Percentiles rank a stretch among this genome's conserved stretches.
Evolutionary conservation across 2,113 vertebrate species (phyloP).

Genomic region (Ptychochromis oligacanthus): DNA sequence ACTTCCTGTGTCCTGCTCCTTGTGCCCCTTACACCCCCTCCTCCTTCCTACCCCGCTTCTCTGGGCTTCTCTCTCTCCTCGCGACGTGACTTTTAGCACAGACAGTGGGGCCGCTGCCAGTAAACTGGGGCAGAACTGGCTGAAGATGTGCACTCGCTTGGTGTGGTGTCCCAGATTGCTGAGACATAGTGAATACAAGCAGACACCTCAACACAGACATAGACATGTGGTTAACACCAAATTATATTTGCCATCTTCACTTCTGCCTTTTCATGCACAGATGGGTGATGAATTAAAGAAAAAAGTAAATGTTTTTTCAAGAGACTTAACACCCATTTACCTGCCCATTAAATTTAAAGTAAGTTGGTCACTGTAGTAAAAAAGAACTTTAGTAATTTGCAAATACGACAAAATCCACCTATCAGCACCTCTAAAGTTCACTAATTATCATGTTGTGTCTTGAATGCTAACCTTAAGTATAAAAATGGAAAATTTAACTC

Average conservation of each 20-base stretch:
- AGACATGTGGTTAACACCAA: neutral
- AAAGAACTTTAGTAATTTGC: neutral
- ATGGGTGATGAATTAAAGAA: neutral
- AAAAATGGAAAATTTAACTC: neutral
- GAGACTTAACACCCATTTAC: neutral
- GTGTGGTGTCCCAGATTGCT: conserved; percentile 36
- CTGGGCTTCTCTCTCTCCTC: conserved; percentile 68
- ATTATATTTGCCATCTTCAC: neutral
- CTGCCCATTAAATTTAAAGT: neutral
- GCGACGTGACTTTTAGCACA: conserved; percentile 85
- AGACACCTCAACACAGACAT: neutral
- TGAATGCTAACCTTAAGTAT: neutral
- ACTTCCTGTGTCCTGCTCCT: conserved; percentile 84
- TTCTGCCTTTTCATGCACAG: neutral
- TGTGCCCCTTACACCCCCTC: conserved; percentile 75
- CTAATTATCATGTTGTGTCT: neutral
- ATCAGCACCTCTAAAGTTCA: neutral
- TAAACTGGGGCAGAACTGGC: conserved; percentile 76
- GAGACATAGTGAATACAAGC: neutral
- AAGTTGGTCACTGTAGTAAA: neutral
- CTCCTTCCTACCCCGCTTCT: conserved; percentile 67
- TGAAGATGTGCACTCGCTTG: conserved; percentile 62
- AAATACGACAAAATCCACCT: neutral
- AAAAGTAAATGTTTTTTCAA: neutral
- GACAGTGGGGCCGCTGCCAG: conserved; percentile 78